Conservation (phyloP, 2,888 invertebrate genomes). For the Macrosiphum euphorbiae region DNA sequence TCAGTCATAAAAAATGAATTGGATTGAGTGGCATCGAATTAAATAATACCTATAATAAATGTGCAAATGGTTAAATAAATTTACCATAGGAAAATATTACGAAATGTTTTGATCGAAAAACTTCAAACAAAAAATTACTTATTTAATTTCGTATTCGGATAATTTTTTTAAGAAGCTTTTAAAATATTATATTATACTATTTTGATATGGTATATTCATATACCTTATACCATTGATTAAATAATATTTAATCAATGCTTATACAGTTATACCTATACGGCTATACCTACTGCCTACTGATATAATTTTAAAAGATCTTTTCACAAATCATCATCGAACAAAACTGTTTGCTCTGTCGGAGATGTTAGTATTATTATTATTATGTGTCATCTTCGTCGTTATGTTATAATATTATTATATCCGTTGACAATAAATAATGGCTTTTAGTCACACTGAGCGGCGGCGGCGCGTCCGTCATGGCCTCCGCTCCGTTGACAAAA, state of each 20-base stretch:
- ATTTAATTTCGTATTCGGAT: not conserved
- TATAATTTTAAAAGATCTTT: not conserved
- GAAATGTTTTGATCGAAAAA: not conserved
- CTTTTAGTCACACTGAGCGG: conserved; percentile 26
- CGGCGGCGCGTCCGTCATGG: not conserved
- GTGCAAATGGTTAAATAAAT: not conserved
- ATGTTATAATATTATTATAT: conserved; percentile 9
- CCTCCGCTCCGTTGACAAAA: not conserved
- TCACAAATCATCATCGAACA: not conserved
- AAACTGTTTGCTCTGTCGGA: conserved; percentile 21
- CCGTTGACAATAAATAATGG: conserved; percentile 61
- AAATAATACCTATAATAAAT: not conserved
- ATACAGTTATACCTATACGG: no score
- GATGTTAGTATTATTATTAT: not conserved
- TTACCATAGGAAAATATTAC: not conserved
- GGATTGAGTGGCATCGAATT: not conserved
- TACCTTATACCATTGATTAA: no score
- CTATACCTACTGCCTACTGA: no score
- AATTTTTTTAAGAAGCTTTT: not conserved
- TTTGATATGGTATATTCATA: not conserved
- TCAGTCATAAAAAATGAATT: not conserved
- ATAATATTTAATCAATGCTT: no score
- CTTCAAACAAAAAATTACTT: not conserved
- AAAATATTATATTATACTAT: not conserved
- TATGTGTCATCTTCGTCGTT: not conserved